Evolutionary conservation across 1,140 invertebrate genomes (phyloP).

Genomic region (Nasonia vitripennis): DNA sequence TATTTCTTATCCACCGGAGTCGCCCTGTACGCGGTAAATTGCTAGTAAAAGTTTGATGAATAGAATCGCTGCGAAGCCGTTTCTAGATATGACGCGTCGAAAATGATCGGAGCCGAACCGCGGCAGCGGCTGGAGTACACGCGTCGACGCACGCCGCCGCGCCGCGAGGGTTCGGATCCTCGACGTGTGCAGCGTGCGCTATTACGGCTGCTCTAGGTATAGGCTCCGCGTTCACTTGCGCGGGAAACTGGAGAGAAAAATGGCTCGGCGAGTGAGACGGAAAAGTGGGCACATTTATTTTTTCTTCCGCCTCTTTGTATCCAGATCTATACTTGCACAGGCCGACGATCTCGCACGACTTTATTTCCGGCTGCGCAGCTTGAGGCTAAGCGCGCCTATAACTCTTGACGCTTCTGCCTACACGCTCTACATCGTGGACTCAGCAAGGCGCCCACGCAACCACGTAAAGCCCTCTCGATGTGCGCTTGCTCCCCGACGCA

Average conservation of each 20-base stretch:
- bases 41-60: slow-evolving; percentile 23
- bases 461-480: background rate
- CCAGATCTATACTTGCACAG: background rate
- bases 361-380: background rate
- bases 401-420: background rate
- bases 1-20: slow-evolving; percentile 36
- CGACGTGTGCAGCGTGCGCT: background rate
- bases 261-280: background rate
- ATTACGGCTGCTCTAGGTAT: too few species aligned
- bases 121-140: background rate
- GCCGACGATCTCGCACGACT: background rate
- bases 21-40: slow-evolving; percentile 39
- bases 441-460: background rate
- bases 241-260: slow-evolving; percentile 15
- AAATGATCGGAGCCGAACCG: slow-evolving; percentile 22
- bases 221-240: background rate
- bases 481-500: background rate
- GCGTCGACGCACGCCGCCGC: background rate
- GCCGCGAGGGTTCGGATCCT: background rate
- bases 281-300: slow-evolving; percentile 11
- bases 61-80: background rate
- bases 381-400: background rate
- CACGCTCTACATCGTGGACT: background rate
- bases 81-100: slow-evolving; percentile 21
- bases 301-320: slow-evolving; percentile 4